These are phyloP conservation scores for Sphaeramia orbicularis DNA, from an alignment of 2,797 vertebrate species.

Conservation along the genomic window DNA sequence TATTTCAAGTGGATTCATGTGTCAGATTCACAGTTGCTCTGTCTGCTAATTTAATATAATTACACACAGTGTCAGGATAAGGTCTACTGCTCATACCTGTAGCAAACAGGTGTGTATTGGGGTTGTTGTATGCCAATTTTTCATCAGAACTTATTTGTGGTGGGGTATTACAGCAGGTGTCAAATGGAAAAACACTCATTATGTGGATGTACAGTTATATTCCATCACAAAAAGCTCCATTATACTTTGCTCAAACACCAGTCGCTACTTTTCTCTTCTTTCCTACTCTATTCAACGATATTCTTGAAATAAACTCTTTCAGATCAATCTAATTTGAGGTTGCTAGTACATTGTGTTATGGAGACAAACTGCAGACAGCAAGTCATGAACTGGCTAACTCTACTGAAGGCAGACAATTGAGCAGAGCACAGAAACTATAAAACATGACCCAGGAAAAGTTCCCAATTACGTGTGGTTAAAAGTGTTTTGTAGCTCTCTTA, in stretches of 20 bases:
- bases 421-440: constrained; percentile 13
- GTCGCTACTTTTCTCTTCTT: no score
- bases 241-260: background rate
- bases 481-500: background rate
- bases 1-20: constrained; percentile 1
- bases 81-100: constrained; percentile 20
- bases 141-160: constrained; percentile 22
- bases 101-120: constrained; percentile 24
- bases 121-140: constrained; percentile 22
- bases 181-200: constrained; percentile 8
- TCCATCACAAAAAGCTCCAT: constrained; percentile 7
- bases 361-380: background rate
- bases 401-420: background rate
- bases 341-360: no score
- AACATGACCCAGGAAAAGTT: constrained; percentile 14
- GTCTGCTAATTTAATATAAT: background rate
- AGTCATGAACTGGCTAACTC: background rate
- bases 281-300: background rate
- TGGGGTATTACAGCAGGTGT: constrained; percentile 46
- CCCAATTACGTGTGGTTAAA: constrained; percentile 5
- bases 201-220: constrained; percentile 4
- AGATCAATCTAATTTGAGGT: no score
- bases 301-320: no score
- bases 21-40: background rate
- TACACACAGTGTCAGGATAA: constrained; percentile 21